phyloP scores from a whole-genome alignment of 2,888 invertebrate genomes.

The Cryptocheilus praepositus region DNA sequence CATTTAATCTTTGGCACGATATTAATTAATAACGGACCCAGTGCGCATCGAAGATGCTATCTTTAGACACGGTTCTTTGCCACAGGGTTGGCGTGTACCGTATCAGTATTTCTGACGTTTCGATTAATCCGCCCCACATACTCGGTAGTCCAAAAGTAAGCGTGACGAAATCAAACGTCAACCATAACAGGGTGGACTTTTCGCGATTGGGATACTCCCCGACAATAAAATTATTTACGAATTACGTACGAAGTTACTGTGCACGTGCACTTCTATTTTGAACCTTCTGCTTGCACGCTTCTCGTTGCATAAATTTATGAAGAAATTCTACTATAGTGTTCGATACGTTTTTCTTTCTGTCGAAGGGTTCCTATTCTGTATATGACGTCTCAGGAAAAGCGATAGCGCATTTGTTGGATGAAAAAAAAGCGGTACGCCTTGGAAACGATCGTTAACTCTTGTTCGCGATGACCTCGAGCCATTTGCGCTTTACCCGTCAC shows the following conservation, averaged over 20 bases:
- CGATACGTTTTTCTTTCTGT: background rate
- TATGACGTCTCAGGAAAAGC: background rate
- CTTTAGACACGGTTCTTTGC: background rate
- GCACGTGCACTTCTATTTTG: no score
- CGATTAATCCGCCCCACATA: conserved; percentile 31
- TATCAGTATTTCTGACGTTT: conserved; percentile 32
- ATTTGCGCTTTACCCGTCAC: conserved; percentile 64
- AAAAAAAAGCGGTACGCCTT: conserved; percentile 39
- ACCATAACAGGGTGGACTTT: no score
- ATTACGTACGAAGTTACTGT: no score
- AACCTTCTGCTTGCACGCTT: background rate
- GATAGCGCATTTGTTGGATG: background rate
- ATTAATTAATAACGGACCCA: conserved; percentile 57
- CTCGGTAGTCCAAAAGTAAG: no score
- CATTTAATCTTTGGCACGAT: conserved; percentile 60
- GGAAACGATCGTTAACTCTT: conserved; percentile 65
- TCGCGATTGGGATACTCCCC: no score
- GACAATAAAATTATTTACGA: no score
- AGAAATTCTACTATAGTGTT: background rate
- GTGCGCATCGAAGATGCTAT: conserved; percentile 19
- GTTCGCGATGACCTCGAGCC: conserved; percentile 68
- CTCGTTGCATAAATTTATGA: background rate
- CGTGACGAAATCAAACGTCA: no score
- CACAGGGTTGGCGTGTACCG: conserved; percentile 1
- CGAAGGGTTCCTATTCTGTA: background rate